Conservation (phyloP, 1,140 invertebrate species). For the Drosophila orena region DNA sequence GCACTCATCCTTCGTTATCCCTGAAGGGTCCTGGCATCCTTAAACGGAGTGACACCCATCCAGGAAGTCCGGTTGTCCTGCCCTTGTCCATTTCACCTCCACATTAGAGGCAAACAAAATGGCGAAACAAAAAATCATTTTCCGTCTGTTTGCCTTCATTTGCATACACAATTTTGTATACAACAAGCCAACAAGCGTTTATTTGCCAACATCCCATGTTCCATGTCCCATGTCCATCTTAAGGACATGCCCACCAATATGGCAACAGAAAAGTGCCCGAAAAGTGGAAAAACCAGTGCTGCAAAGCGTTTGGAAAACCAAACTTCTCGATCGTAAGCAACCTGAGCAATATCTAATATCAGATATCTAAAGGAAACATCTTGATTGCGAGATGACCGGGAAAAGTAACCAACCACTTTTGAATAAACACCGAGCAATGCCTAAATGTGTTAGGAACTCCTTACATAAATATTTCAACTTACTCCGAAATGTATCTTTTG, state of each 20-base stretch:
- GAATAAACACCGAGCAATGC: no score
- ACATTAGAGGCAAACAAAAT: conserved; percentile 44
- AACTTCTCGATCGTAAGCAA: background rate
- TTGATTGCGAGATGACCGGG: background rate
- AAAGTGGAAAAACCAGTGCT: background rate
- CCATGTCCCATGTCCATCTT: conserved; percentile 28
- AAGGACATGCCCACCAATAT: conserved; percentile 2
- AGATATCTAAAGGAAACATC: background rate
- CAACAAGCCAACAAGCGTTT: conserved; percentile 67
- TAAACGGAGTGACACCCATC: conserved; percentile 45
- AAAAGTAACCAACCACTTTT: no score
- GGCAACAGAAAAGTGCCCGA: background rate
- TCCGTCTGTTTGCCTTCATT: conserved; percentile 72
- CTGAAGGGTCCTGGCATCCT: conserved; percentile 39
- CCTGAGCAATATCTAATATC: no score
- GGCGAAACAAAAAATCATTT: conserved; percentile 12
- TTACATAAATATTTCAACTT: background rate
- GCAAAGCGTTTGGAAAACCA: background rate
- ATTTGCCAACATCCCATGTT: conserved; percentile 43
- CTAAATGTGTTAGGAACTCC: background rate
- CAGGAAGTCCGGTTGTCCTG: conserved; percentile 22
- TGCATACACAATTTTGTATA: conserved; percentile 75
- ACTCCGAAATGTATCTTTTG: background rate
- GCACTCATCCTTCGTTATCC: conserved; percentile 43
- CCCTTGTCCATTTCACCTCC: conserved; percentile 25